Evolutionary conservation across 2,797 vertebrate species (phyloP).

Genomic region (Sparidentex hasta): DNA sequence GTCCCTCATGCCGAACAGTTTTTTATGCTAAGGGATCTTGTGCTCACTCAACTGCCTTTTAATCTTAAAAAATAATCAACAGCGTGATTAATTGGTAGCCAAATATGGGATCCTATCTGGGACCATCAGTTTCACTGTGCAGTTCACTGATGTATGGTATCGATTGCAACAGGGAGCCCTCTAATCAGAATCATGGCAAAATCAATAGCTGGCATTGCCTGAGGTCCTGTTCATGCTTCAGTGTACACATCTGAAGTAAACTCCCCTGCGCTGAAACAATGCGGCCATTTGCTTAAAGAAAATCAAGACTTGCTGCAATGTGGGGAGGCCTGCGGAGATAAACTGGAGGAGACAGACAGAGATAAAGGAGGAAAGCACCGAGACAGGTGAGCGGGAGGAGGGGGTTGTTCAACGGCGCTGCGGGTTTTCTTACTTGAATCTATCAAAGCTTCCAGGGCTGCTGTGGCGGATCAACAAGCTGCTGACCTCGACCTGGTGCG

Average conservation of each 20-base stretch:
- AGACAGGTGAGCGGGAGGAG: slow-evolving; percentile 37
- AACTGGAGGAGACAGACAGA: slow-evolving; percentile 60
- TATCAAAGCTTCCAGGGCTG: slow-evolving; percentile 45
- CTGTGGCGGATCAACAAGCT: slow-evolving; percentile 46
- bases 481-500: slow-evolving; percentile 68
- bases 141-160: slow-evolving; percentile 80
- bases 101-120: slow-evolving; percentile 77
- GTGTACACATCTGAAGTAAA: slow-evolving; percentile 77
- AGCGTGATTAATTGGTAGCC: slow-evolving; percentile 72
- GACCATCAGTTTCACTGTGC: slow-evolving; percentile 76
- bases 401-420: slow-evolving; percentile 45
- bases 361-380: slow-evolving; percentile 44
- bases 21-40: slow-evolving; percentile 48
- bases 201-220: slow-evolving; percentile 80
- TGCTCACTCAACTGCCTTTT: slow-evolving; percentile 67
- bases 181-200: slow-evolving; percentile 84
- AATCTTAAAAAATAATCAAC: slow-evolving; percentile 75
- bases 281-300: slow-evolving; percentile 72
- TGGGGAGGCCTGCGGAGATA: slow-evolving; percentile 50
- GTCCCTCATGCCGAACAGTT: slow-evolving; percentile 43
- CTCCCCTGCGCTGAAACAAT: slow-evolving; percentile 66
- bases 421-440: slow-evolving; percentile 52
- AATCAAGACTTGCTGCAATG: slow-evolving; percentile 64
- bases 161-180: slow-evolving; percentile 76
- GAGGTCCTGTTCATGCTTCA: slow-evolving; percentile 79